Evolutionary conservation across 2,888 invertebrate genomes (phyloP).

Genomic region (Lithophane semibrunnea): DNA sequence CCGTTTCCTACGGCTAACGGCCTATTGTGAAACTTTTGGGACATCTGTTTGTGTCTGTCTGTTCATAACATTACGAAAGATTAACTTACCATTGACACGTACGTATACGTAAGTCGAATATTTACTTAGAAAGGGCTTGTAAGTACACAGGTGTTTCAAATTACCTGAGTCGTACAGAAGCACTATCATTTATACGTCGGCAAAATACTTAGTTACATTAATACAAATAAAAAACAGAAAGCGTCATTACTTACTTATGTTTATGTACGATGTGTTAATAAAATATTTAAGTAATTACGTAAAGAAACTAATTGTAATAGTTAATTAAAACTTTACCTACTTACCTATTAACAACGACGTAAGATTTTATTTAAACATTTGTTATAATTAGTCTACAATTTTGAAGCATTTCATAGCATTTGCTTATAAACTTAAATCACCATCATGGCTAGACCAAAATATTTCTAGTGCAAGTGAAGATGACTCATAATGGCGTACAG

Average conservation of each 20-base stretch:
- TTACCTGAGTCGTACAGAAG: conserved; percentile 8
- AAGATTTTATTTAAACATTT: conserved; percentile 11
- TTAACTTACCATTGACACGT: conserved; percentile 61
- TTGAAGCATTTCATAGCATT: background rate
- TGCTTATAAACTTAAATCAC: background rate
- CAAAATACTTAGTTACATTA: background rate
- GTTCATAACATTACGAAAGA: conserved; percentile 61
- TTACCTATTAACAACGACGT: background rate
- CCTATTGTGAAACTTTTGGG: conserved; percentile 76
- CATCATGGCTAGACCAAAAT: background rate
- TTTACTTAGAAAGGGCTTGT: conserved; percentile 48
- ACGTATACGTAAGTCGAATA: conserved; percentile 32
- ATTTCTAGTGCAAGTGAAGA: conserved; percentile 62
- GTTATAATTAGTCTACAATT: background rate
- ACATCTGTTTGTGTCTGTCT: conserved; percentile 62
- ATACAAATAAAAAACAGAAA: conserved; percentile 35
- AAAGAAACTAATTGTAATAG: conserved; percentile 29
- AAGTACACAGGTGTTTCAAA: conserved; percentile 33
- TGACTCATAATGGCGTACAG: conserved; percentile 75
- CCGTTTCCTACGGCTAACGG: conserved; percentile 74
- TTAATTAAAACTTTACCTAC: conserved; percentile 31
- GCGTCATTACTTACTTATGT: conserved; percentile 25
- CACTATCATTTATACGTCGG: background rate
- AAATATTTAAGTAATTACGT: conserved; percentile 16
- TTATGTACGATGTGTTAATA: conserved; percentile 34